Conservation (phyloP, 2,797 vertebrate genomes). For the Peromyscus melanophrys region DNA sequence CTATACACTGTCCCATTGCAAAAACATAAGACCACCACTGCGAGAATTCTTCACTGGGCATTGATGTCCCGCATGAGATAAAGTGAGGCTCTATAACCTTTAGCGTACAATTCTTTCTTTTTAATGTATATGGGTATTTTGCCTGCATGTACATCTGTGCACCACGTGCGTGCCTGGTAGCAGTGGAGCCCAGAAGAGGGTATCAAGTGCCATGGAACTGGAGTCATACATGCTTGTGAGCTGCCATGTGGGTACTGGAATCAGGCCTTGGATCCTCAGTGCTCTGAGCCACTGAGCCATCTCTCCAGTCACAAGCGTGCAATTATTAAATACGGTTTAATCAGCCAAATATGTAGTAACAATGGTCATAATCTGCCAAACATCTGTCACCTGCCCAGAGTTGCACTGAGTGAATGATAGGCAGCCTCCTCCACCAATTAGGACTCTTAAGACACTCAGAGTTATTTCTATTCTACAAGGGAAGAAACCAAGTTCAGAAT, state of each 20-base stretch:
- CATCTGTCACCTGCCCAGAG: accelerated
- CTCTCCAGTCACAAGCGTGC: not conserved
- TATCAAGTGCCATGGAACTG: not conserved
- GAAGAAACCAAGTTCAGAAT: not conserved
- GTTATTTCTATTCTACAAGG: not conserved
- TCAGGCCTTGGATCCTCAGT: not conserved
- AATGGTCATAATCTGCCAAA: not conserved
- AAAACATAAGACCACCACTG: not conserved
- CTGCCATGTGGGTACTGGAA: not conserved
- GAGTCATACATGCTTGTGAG: not conserved
- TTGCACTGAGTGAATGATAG: accelerated
- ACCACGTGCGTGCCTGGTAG: not conserved
- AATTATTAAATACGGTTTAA: not conserved
- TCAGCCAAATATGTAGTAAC: too few relatives aligned
- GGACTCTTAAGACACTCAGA: not conserved
- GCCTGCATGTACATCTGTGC: too few relatives aligned
- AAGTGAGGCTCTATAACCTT: not conserved
- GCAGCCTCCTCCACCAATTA: not conserved
- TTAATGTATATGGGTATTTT: not conserved
- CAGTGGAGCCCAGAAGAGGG: not conserved
- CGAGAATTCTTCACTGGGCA: constrained; percentile 14
- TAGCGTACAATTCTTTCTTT: not conserved
- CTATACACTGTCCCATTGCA: not conserved
- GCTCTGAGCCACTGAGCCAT: not conserved
- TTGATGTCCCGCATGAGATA: not conserved